These are phyloP conservation scores for Drosophila anomalipes DNA, from an alignment of 2,888 invertebrate species.

Conservation along the genomic window DNA sequence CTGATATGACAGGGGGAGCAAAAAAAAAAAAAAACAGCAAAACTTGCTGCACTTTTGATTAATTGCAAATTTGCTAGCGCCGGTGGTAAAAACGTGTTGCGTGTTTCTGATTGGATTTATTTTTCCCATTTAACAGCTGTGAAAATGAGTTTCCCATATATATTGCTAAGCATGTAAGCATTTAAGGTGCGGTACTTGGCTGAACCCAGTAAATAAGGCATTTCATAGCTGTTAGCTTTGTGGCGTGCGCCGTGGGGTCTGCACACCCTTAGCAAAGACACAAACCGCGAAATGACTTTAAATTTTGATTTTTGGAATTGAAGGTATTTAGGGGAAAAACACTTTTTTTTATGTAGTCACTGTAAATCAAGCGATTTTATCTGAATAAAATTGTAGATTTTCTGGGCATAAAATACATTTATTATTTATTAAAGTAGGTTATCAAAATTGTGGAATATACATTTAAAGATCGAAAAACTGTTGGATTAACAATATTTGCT, in stretches of 20 bases:
- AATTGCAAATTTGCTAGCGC: conserved; percentile 56
- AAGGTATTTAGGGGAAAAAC: background rate
- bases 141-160: conserved; percentile 51
- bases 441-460: conserved; percentile 17
- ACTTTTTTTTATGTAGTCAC: background rate
- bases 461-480: background rate
- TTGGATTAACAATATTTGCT: conserved; percentile 73
- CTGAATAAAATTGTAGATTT: no score
- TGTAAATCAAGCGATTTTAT: background rate
- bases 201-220: background rate
- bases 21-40: conserved; percentile 25
- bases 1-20: conserved; percentile 12
- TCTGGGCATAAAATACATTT: background rate
- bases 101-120: conserved; percentile 23
- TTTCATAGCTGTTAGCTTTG: conserved; percentile 21
- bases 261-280: conserved; percentile 13
- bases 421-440: conserved; percentile 19
- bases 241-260: no score
- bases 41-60: conserved; percentile 64
- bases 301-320: background rate
- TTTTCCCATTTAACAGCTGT: conserved; percentile 11
- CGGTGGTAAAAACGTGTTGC: conserved; percentile 41
- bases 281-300: background rate
- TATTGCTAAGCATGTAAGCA: conserved; percentile 1
- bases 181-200: conserved; percentile 1